These are phyloP conservation scores for Protaetia brevitarsis DNA, from an alignment of 1,140 invertebrate species.

Conservation along the genomic window DNA sequence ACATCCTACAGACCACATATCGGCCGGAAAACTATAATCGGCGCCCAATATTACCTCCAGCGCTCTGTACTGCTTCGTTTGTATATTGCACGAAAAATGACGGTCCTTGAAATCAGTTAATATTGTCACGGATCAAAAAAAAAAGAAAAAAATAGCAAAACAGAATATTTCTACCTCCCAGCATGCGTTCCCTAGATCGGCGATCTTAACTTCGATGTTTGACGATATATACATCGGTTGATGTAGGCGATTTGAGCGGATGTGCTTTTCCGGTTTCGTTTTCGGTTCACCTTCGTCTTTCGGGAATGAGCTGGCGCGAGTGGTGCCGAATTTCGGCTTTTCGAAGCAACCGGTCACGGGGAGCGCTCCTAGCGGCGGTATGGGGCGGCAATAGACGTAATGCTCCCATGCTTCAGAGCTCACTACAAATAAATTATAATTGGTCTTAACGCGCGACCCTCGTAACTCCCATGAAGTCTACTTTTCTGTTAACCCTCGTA, in stretches of 20 bases:
- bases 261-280: background rate
- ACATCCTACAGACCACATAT: slow-evolving; percentile 98
- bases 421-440: slow-evolving; percentile 17
- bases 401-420: slow-evolving; percentile 22
- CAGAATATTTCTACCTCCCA: slow-evolving; percentile 74
- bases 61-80: slow-evolving; percentile 96
- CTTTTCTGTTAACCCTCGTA: too few relatives aligned
- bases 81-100: slow-evolving; percentile 85
- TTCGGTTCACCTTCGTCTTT: background rate
- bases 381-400: slow-evolving; percentile 19
- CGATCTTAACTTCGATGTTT: slow-evolving; percentile 90
- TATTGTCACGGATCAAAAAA: background rate
- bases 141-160: too few relatives aligned
- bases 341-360: background rate
- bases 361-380: background rate
- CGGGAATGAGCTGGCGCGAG: background rate
- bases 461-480: too few relatives aligned
- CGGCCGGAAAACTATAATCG: slow-evolving; percentile 90
- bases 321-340: background rate
- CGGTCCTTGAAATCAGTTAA: slow-evolving; percentile 58
- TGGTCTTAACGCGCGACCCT: background rate
- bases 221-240: slow-evolving; percentile 65
- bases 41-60: slow-evolving; percentile 93
- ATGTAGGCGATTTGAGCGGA: background rate
- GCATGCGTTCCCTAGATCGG: slow-evolving; percentile 98